These are phyloP conservation scores for Elgaria multicarinata DNA, from an alignment of 2,113 vertebrate species.

Conservation along the genomic window DNA sequence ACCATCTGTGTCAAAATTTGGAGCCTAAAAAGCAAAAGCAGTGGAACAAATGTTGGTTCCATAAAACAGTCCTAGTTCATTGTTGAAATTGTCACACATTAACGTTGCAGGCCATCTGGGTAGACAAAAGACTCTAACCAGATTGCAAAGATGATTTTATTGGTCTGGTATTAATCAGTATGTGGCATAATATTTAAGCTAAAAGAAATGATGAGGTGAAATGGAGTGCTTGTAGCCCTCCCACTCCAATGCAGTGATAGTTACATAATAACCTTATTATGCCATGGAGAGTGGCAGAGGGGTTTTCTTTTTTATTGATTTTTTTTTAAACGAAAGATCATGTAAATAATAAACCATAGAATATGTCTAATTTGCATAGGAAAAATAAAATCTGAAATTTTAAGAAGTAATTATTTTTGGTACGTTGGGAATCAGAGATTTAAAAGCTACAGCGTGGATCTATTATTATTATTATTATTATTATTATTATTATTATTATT, in stretches of 20 bases:
- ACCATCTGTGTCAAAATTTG: constrained; percentile 90
- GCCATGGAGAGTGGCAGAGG: background rate
- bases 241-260: constrained; percentile 56
- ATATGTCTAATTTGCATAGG: constrained; percentile 69
- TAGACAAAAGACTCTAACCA: constrained; percentile 86
- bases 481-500: too few relatives aligned
- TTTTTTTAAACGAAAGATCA: constrained; percentile 58
- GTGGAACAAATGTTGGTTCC: constrained; percentile 88
- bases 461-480: too few relatives aligned
- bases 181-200: constrained; percentile 85
- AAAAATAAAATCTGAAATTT: constrained; percentile 69
- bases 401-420: constrained; percentile 59
- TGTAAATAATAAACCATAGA: constrained; percentile 73
- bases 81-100: constrained; percentile 90
- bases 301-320: constrained; percentile 10
- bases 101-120: constrained; percentile 87
- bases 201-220: constrained; percentile 84
- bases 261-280: constrained; percentile 58
- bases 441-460: constrained; percentile 72
- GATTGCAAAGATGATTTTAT: constrained; percentile 86
- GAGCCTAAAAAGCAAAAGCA: constrained; percentile 84
- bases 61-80: constrained; percentile 89
- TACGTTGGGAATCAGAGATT: constrained; percentile 58
- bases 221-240: constrained; percentile 66
- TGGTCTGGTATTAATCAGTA: constrained; percentile 87